Percentiles rank a stretch among this genome's conserved stretches.
phyloP scores from a whole-genome alignment of 2,113 vertebrate species.

The Peromyscus leucopus region DNA sequence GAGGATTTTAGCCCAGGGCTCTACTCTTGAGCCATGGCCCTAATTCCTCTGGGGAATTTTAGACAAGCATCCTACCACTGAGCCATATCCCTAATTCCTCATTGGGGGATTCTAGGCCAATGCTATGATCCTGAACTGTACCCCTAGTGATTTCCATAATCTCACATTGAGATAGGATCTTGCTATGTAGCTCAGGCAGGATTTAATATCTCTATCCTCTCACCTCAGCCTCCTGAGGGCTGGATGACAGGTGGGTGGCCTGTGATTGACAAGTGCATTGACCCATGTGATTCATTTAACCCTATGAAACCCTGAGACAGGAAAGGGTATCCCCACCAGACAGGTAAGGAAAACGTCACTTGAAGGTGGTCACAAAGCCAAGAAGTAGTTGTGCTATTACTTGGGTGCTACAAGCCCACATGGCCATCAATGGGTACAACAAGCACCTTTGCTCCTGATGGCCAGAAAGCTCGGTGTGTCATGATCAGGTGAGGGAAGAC shows the following conservation, averaged over 20 bases:
- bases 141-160: background rate
- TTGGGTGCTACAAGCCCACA: background rate
- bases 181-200: background rate
- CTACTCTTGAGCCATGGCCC: background rate
- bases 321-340: fast-evolving
- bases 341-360: background rate
- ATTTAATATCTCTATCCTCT: too few relatives aligned
- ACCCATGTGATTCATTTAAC: background rate
- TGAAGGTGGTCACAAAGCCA: background rate
- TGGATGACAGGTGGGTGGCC: background rate
- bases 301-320: fast-evolving
- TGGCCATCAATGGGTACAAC: background rate
- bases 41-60: background rate
- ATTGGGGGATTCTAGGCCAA: background rate
- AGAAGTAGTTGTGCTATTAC: background rate
- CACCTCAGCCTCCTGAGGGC: background rate
- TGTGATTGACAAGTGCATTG: background rate
- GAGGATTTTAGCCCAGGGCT: background rate
- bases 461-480: background rate
- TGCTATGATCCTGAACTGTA: background rate
- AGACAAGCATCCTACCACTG: background rate
- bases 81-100: too few relatives aligned
- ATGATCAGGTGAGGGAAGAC: fast-evolving
- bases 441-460: background rate
- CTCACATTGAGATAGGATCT: too few relatives aligned